Evolutionary conservation across 1,140 invertebrate genomes (phyloP).

Genomic region (Drosophila jambulina): DNA sequence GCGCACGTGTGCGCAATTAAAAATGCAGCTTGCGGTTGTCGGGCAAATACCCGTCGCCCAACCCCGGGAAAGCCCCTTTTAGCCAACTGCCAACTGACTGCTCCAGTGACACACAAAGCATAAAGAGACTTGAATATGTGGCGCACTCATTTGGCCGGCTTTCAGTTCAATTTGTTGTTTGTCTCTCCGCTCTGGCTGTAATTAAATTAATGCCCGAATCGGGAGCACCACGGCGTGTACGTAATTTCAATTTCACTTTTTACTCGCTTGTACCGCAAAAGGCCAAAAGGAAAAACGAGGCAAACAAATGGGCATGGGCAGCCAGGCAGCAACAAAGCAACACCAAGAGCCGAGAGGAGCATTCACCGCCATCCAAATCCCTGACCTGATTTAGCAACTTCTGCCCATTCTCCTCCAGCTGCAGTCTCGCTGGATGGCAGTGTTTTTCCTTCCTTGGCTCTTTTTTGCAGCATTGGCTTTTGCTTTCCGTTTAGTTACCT

Average conservation of each 20-base stretch:
- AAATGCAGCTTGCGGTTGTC: conserved; percentile 81
- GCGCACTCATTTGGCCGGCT: conserved; percentile 57
- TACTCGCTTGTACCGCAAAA: conserved; percentile 13
- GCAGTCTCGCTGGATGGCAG: conserved; percentile 31
- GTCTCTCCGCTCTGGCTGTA: conserved; percentile 44
- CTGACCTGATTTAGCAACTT: conserved; percentile 76
- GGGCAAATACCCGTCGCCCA: conserved; percentile 42
- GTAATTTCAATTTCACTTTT: conserved; percentile 74
- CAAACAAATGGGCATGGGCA: conserved; percentile 21
- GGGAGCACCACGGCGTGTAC: conserved; percentile 58
- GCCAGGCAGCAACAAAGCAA: conserved; percentile 27
- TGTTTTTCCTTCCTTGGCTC: conserved; percentile 16
- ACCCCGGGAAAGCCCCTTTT: conserved; percentile 8
- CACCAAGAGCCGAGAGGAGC: conserved; percentile 28
- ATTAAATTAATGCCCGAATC: conserved; percentile 78
- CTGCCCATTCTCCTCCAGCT: conserved; percentile 30
- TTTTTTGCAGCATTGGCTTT: conserved; percentile 62
- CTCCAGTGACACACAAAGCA: conserved; percentile 75
- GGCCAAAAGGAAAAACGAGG: conserved; percentile 7
- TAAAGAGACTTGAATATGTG: conserved; percentile 49
- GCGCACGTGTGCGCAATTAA: conserved; percentile 80
- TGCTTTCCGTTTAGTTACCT: conserved; percentile 78
- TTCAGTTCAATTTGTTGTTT: conserved; percentile 66
- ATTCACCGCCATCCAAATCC: conserved; percentile 66
- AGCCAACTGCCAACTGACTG: conserved; percentile 46